phyloP scores from a whole-genome alignment of 2,113 vertebrate species.

The Phyllopteryx taeniolatus region DNA sequence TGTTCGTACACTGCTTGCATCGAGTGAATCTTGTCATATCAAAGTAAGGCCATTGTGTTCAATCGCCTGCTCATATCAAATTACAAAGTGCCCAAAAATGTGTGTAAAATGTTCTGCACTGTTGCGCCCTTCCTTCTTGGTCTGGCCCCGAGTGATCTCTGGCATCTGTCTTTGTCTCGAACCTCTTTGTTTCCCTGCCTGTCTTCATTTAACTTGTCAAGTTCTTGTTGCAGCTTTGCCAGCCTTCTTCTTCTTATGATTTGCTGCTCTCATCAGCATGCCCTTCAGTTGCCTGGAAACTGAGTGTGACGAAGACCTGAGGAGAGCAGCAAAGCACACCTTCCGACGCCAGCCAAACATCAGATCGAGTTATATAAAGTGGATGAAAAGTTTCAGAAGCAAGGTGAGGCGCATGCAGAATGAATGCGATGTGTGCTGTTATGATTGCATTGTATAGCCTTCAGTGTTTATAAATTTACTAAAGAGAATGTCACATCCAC shows the following conservation, averaged over 20 bases:
- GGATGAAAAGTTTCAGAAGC: conserved; percentile 24
- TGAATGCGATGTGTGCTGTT: background rate
- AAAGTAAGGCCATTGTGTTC: conserved; percentile 43
- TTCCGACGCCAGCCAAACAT: conserved; percentile 52
- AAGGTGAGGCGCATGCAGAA: conserved; percentile 16
- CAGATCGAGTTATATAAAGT: conserved; percentile 37
- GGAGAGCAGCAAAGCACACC: conserved; percentile 49
- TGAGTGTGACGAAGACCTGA: conserved; percentile 39
- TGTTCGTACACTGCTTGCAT: background rate
- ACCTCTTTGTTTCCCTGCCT: conserved; percentile 57
- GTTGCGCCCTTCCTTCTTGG: conserved; percentile 12
- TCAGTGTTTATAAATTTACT: background rate
- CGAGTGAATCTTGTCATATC: conserved; percentile 23
- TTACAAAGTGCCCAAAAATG: conserved; percentile 26
- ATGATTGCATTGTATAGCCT: too few relatives aligned
- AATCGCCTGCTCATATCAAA: conserved; percentile 39
- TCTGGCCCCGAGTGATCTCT: conserved; percentile 41
- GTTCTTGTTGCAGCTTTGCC: conserved; percentile 41
- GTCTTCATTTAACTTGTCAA: conserved; percentile 70
- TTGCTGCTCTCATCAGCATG: conserved; percentile 49
- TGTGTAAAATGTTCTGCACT: conserved; percentile 11
- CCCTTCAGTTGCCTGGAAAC: conserved; percentile 70
- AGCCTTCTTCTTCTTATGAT: conserved; percentile 50
- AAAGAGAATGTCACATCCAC: too few relatives aligned
- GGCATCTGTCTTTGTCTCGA: conserved; percentile 26